Evolutionary conservation across 2,888 invertebrate species (phyloP), one percentile per base, ranked within the genome.

Genomic region (Nymphalis urticae): DNA sequence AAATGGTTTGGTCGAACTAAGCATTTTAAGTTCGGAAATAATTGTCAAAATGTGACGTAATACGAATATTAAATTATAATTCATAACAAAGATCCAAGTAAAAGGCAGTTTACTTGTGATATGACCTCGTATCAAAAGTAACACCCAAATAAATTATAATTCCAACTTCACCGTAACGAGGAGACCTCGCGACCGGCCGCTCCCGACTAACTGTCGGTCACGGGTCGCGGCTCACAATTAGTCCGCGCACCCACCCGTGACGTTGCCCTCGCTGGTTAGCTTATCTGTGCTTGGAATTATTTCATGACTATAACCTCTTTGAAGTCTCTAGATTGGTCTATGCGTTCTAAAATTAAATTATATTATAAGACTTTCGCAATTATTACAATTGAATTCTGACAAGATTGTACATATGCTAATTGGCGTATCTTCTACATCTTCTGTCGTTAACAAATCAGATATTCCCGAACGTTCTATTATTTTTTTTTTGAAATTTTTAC

Each of bases 191-290:
- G 65, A 59, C 50, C 65, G 69, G 74, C 74, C 78, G 77, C 75
- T 77, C 77, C 77, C 77, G 77, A 67, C 66, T 81, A 80, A 78
- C 79, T 78, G 78, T 79, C 79, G 79, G 81, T 78, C 80, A 77
- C 79, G 82, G 82, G 81, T 81, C 81, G 80, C 68, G 68, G 77
- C 68, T 42, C 66, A 61, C 69, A 83, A 87, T 90, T 87, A 89
- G 80, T 73, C 75, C 71, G 80, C 70, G 77, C 88, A 81, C 79
- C 88, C 88, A 88, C 88, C 89, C 89, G 89, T 81, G 85, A 83
- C 88, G 78, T 72, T 76, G 77, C 74, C 80, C 77, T 79, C 76
- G 63, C 64, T 51, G 53, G 24, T 56, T 54, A 66, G 54, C 61
- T 54, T 70, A 68, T 69, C 71, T 66, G 63, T 69, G 71, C 69